Evolutionary conservation across 2,113 vertebrate genomes (phyloP).

Genomic region (Pluvialis apricaria): DNA sequence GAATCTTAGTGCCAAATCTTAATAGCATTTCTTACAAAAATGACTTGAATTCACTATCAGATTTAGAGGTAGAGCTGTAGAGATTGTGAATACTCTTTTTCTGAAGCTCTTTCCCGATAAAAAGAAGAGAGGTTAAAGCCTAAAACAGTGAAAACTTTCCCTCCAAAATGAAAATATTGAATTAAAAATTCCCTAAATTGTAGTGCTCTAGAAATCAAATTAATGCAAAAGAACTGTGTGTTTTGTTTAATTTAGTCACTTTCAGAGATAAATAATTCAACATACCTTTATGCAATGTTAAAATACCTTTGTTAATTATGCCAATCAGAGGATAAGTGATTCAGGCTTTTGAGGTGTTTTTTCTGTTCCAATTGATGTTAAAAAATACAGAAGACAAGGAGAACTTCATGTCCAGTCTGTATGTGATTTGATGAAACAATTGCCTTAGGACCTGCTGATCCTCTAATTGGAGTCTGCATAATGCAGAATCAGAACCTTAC

Average conservation of each 20-base stretch:
- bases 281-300: not conserved
- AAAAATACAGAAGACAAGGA: not conserved
- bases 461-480: slow-evolving; percentile 6
- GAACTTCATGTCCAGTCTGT: not conserved
- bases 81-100: slow-evolving; percentile 5
- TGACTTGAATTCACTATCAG: slow-evolving; percentile 66
- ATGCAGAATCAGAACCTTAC: not conserved
- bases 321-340: not conserved
- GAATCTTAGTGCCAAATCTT: slow-evolving; percentile 70
- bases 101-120: slow-evolving; percentile 14
- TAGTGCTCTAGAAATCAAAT: not conserved
- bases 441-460: slow-evolving; percentile 12
- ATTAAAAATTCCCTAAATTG: not conserved
- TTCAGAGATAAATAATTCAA: not conserved
- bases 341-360: not conserved
- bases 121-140: slow-evolving; percentile 7
- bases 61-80: slow-evolving; percentile 49
- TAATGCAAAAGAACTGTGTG: not conserved
- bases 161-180: not conserved
- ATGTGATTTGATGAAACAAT: slow-evolving; percentile 11
- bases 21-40: slow-evolving; percentile 72
- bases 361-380: not conserved
- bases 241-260: not conserved
- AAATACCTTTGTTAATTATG: not conserved
- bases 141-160: not conserved